Evolutionary conservation across 1,140 invertebrate genomes (phyloP), one percentile per base, ranked within the genome.

Genomic region (Cataglyphis hispanica): DNA sequence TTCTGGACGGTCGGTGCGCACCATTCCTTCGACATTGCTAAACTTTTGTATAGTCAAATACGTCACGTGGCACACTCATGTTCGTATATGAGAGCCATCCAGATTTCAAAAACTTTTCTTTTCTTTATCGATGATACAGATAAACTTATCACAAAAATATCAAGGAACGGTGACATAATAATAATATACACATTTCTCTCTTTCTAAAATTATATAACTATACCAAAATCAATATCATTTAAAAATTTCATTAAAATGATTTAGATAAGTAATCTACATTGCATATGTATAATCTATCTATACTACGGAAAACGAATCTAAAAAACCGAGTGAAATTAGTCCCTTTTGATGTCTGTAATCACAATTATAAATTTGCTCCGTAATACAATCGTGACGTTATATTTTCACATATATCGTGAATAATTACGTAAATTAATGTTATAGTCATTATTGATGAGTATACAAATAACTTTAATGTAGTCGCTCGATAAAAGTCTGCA

Each of bases 41-140:
- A 70, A 85, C 53, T 80, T 85, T 80, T 34, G 4, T 37, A 25
- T 7, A 69, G 46, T 25, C 58, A 22, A 31, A n/a, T 58, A 78
- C 66, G 78, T 70, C 67, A 70, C 34, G 40, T 66, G 60, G 40
- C 40, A 8, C 46, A 1, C 4, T 40, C n/a, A 66, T 40, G 8
- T n/a, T 34, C 27, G 37, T 25, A 43, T 43, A 34, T 50, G 3
- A 31, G 40, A 66, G 37, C 27, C n/a, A 66, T 22, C 34, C 25
- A 11, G n/a, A 43, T 43, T 37, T 66, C 8, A 8, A 63, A 19
- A 76, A 43, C 37, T 63, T 13, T n/a, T 72, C 25, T 61, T 27
- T 61, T 27, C 25, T 25, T 43, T 10, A 27, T 63, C 25, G 56
- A 76, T 43, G 6, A 76, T 40, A 60, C 7, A 34, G 1, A 1